Percentiles rank a stretch among this genome's conserved stretches.
Conservation (phyloP, 2,113 vertebrate genomes). For the Tyto alba region DNA sequence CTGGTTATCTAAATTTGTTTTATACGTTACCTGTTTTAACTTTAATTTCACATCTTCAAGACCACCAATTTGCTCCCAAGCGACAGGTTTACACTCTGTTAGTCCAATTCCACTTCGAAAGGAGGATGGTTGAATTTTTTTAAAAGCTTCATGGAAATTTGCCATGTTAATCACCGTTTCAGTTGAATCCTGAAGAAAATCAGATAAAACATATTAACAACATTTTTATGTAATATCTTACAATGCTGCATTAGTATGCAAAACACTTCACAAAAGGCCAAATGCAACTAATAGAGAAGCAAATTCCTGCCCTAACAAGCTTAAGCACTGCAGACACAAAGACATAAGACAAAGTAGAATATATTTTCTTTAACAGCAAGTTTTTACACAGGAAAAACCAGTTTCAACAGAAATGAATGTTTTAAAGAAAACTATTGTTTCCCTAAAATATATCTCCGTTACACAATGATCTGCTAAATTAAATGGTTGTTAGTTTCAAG, state of each 20-base stretch:
- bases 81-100: conserved; percentile 78
- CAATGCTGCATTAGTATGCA: not conserved
- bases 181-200: conserved; percentile 67
- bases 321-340: not conserved
- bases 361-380: not conserved
- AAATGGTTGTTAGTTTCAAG: not conserved
- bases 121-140: conserved; percentile 83
- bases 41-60: conserved; percentile 89
- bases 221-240: not conserved
- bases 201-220: not conserved
- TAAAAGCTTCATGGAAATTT: conserved; percentile 85
- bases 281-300: not conserved
- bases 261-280: not conserved
- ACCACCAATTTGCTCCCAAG: conserved; percentile 93
- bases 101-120: conserved; percentile 82
- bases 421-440: not conserved
- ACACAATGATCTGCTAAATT: not conserved
- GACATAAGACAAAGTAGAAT: not conserved
- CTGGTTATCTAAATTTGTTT: not conserved
- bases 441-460: not conserved
- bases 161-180: conserved; percentile 62
- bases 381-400: not conserved
- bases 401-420: not conserved
- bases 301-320: not conserved
- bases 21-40: conserved; percentile 82